These are phyloP conservation scores for Papilio aristodemus DNA, from an alignment of 1,140 invertebrate genomes.

Conservation along the genomic window DNA sequence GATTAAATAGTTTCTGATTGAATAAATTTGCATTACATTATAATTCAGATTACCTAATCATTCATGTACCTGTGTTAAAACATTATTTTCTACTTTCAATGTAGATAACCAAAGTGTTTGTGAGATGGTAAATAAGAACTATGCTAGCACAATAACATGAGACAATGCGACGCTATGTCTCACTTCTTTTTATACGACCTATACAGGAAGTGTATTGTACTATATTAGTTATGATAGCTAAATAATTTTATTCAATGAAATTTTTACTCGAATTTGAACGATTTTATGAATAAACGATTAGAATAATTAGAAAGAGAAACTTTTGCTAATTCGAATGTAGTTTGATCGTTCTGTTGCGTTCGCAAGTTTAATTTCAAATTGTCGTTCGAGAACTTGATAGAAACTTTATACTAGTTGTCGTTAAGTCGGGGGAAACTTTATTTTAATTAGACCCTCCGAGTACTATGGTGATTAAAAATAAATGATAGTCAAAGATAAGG, in stretches of 20 bases:
- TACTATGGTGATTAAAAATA: constrained; percentile 27
- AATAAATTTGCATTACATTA: too few relatives aligned
- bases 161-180: too few relatives aligned
- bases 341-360: constrained; percentile 26
- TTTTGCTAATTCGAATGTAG: constrained; percentile 13
- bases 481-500: constrained; percentile 7
- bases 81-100: too few relatives aligned
- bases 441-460: constrained; percentile 17
- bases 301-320: constrained; percentile 26
- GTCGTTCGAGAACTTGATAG: constrained; percentile 23
- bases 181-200: too few relatives aligned
- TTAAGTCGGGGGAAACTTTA: constrained; percentile 28
- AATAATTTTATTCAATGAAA: background rate
- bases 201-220: too few relatives aligned
- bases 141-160: too few relatives aligned
- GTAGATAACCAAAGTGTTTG: too few relatives aligned
- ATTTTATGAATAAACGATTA: constrained; percentile 2
- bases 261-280: background rate
- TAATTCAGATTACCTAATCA: too few relatives aligned
- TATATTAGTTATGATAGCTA: too few relatives aligned
- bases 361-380: constrained; percentile 22
- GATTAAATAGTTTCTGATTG: too few relatives aligned
- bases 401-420: constrained; percentile 25
- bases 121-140: too few relatives aligned
- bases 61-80: too few relatives aligned